Evolutionary conservation across 2,888 invertebrate genomes (phyloP).

Genomic region (Acrobasis repandana): DNA sequence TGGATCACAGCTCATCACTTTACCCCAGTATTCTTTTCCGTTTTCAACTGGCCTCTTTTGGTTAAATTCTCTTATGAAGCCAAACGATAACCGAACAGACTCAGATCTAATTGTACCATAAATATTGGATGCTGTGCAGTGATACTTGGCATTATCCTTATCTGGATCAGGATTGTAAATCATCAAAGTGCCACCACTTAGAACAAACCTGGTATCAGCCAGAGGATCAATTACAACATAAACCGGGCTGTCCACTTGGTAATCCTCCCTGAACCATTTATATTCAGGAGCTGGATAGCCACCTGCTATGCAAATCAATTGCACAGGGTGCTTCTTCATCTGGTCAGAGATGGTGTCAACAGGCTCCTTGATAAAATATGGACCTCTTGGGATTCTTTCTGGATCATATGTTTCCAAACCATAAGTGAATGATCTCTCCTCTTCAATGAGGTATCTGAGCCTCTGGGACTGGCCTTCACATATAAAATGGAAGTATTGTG

Average conservation of each 20-base stretch:
- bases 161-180: constrained; percentile 92
- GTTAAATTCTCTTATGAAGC: constrained; percentile 95
- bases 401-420: constrained; percentile 92
- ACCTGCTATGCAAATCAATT: constrained; percentile 90
- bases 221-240: constrained; percentile 91
- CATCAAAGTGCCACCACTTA: constrained; percentile 95
- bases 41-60: constrained; percentile 91
- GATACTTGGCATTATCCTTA: constrained; percentile 93
- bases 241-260: constrained; percentile 89
- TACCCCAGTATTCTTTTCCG: constrained; percentile 97
- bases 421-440: constrained; percentile 92
- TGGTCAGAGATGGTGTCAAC: constrained; percentile 92
- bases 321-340: constrained; percentile 89
- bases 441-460: constrained; percentile 87
- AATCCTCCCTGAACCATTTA: constrained; percentile 95
- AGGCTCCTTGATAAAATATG: constrained; percentile 94
- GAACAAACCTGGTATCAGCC: constrained; percentile 87
- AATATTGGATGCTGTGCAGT: constrained; percentile 94
- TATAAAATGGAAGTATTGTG: constrained; percentile 90
- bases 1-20: constrained; percentile 95
- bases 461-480: constrained; percentile 93
- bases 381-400: constrained; percentile 92
- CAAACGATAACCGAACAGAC: constrained; percentile 93
- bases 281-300: constrained; percentile 96
- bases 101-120: constrained; percentile 95